phyloP scores from a whole-genome alignment of 1,140 invertebrate species.

The Drosophila mojavensis region DNA sequence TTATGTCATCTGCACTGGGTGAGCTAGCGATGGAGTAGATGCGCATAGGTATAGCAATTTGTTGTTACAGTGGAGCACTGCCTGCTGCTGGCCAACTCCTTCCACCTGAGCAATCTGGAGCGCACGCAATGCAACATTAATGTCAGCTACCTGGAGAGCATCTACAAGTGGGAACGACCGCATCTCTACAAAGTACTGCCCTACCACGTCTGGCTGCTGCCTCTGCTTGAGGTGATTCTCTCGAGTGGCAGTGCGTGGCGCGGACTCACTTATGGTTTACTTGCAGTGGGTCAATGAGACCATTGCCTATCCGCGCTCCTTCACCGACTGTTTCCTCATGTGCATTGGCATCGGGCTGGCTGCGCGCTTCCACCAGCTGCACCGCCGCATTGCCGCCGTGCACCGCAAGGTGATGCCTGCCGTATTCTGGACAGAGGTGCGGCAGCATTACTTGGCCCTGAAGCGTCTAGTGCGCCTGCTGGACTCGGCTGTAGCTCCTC shows the following conservation, averaged over 20 bases:
- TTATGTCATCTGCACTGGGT: conserved; percentile 70
- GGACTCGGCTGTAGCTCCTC: conserved; percentile 85
- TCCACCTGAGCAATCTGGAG: conserved; percentile 71
- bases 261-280: too few relatives aligned
- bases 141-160: conserved; percentile 63
- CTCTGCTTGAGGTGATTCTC: conserved; percentile 56
- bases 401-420: conserved; percentile 87
- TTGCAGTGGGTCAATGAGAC: conserved; percentile 73
- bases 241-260: too few relatives aligned
- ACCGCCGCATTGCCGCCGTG: conserved; percentile 82
- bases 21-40: not conserved
- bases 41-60: not conserved
- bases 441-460: conserved; percentile 86
- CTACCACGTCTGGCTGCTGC: conserved; percentile 64
- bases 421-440: conserved; percentile 85
- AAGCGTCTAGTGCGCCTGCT: conserved; percentile 88
- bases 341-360: conserved; percentile 86
- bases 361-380: conserved; percentile 86
- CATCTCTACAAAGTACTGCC: conserved; percentile 68
- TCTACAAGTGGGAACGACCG: conserved; percentile 73
- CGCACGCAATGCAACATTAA: conserved; percentile 74
- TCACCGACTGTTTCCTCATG: conserved; percentile 87
- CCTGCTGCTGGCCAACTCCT: conserved; percentile 64
- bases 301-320: conserved; percentile 76
- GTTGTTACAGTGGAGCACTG: conserved; percentile 63